phyloP scores from a whole-genome alignment of 2,888 invertebrate genomes.

The Tetropium fuscum region DNA sequence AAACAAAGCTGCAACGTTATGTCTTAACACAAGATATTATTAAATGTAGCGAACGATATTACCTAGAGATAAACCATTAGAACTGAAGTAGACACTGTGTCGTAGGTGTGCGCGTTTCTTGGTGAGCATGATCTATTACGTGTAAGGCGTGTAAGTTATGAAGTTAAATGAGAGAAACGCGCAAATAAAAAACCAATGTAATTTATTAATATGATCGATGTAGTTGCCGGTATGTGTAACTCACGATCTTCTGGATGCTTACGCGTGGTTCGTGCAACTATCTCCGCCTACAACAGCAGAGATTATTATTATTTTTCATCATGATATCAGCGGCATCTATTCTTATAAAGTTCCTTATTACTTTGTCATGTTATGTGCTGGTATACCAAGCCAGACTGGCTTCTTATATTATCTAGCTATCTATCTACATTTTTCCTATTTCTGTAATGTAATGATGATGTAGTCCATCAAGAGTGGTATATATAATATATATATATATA shows the following conservation, averaged over 20 bases:
- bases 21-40: slow-evolving; percentile 8
- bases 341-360: slow-evolving; percentile 29
- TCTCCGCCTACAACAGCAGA: slow-evolving; percentile 31
- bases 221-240: slow-evolving; percentile 28
- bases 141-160: slow-evolving; percentile 33
- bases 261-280: slow-evolving; percentile 30
- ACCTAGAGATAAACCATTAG: slow-evolving; percentile 12
- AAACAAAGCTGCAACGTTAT: slow-evolving; percentile 3
- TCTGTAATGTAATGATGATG: slow-evolving; percentile 22
- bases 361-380: slow-evolving; percentile 29
- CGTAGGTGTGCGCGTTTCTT: slow-evolving; percentile 24
- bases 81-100: slow-evolving; percentile 20
- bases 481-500: too few species aligned
- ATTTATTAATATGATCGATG: slow-evolving; percentile 36
- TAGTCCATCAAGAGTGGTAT: slow-evolving; percentile 17
- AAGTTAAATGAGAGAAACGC: slow-evolving; percentile 32
- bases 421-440: slow-evolving; percentile 28
- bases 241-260: slow-evolving; percentile 30
- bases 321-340: slow-evolving; percentile 22
- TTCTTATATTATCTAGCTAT: slow-evolving; percentile 34
- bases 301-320: slow-evolving; percentile 19
- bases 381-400: slow-evolving; percentile 24
- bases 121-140: slow-evolving; percentile 30
- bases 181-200: slow-evolving; percentile 34
- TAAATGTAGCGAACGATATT: slow-evolving; percentile 15